Evolutionary conservation across 2,113 vertebrate species (phyloP).

Genomic region (Percopsis transmontana): DNA sequence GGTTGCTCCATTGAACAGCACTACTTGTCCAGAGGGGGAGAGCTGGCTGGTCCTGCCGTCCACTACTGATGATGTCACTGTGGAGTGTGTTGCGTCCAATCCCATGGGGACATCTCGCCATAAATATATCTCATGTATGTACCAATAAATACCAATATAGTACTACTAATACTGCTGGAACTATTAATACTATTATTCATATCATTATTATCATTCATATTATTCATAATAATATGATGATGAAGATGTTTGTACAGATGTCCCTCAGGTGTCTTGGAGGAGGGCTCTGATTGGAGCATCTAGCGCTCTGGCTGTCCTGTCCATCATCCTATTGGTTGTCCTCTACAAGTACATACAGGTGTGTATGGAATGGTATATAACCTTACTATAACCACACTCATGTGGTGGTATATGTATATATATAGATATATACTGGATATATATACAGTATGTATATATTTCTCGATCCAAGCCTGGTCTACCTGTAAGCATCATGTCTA

Average conservation of each 20-base stretch:
- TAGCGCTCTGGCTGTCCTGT: constrained; percentile 64
- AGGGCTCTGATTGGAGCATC: constrained; percentile 67
- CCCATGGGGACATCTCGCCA: constrained; percentile 61
- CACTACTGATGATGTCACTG: constrained; percentile 65
- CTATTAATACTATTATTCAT: background rate
- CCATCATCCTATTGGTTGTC: constrained; percentile 81
- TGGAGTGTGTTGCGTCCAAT: constrained; percentile 83
- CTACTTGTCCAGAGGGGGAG: constrained; percentile 48
- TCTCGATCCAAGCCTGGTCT: too few relatives aligned
- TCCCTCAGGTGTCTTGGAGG: constrained; percentile 50
- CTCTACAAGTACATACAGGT: constrained; percentile 92
- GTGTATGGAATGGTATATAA: background rate
- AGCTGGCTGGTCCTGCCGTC: constrained; percentile 59
- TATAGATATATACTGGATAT: too few relatives aligned
- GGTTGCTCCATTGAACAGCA: too few relatives aligned
- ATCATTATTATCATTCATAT: background rate
- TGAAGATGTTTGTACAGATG: background rate
- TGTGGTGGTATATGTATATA: too few relatives aligned
- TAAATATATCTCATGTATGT: constrained; percentile 23
- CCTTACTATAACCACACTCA: background rate
- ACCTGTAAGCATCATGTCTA: too few relatives aligned
- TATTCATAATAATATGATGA: background rate
- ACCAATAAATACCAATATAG: background rate
- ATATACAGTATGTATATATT: too few relatives aligned
- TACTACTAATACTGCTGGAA: background rate